phyloP scores from a whole-genome alignment of 2,797 vertebrate genomes.

The Geotrypetes seraphini region DNA sequence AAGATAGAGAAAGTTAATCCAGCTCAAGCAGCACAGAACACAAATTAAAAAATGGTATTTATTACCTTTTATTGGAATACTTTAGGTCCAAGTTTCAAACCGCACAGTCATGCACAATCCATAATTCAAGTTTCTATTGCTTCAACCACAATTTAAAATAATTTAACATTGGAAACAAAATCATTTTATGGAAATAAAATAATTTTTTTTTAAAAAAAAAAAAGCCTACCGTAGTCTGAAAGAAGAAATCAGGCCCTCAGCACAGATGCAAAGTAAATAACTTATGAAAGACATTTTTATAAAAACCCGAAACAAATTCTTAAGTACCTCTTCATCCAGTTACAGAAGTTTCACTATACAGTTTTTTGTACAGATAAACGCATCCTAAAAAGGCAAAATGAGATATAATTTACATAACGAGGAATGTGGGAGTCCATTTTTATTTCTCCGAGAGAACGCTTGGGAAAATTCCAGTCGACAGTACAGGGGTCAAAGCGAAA shows the following conservation, averaged over 20 bases:
- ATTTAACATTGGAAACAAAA: constrained; percentile 61
- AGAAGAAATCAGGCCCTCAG: constrained; percentile 60
- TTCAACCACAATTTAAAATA: constrained; percentile 97
- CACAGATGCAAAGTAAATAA: constrained; percentile 87
- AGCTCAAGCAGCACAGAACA: constrained; percentile 2
- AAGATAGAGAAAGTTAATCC: fast-evolving
- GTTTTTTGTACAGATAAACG: constrained; percentile 74
- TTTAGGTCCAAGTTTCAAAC: constrained; percentile 95
- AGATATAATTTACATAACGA: constrained; percentile 58
- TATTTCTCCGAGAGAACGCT: no score
- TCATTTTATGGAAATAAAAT: no score
- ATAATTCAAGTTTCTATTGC: constrained; percentile 98
- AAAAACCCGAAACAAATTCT: constrained; percentile 66
- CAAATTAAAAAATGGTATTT: constrained; percentile 35
- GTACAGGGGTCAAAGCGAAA: no score
- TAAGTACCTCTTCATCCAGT: constrained; percentile 78
- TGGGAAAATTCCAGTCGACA: constrained; percentile 22
- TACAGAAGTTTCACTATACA: constrained; percentile 88
- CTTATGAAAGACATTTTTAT: constrained; percentile 44
- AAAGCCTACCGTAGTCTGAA: not conserved
- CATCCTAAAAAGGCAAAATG: constrained; percentile 74
- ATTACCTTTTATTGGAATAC: constrained; percentile 69
- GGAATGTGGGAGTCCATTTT: constrained; percentile 43
- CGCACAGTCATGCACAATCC: constrained; percentile 98
- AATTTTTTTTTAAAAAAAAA: constrained; percentile 35